Base-by-base conservation (phyloP, 92 coral and sea anemone genomes). In the Epizoanthus scotinus region DNA sequence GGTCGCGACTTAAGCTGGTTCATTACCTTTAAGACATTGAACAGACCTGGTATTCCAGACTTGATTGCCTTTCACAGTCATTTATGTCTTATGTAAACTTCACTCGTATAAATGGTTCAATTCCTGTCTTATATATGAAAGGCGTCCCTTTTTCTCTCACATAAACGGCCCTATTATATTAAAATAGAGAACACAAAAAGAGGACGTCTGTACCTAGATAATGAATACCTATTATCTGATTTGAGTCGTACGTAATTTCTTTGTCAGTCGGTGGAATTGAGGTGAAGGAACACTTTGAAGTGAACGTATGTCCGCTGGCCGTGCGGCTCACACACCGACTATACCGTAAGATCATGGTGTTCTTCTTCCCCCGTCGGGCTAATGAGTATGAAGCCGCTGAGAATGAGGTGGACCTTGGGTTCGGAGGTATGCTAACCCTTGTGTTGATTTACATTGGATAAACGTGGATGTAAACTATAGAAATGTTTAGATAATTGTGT, bases 301-400 rank as follows among this genome's bases (percentile, higher is more conserved):
- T 96, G 53, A 96, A 96, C 89, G 92, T 96, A n/a, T 96, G 99
- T 84, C 99, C 99, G 73, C 89, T 96, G 85, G 86, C 94, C 52
- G 99, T 96, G 12, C 91, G 93, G 18, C 89, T 96, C 40, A 91
- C 99, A 7, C 77, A 93, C 73, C 91, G 94, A 61, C 77, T 96
- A 81, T 96, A 90, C 85, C 88, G 87, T 60, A 87, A 93, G 74
- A 87, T 93, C 73, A 96, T 96, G 99, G 94, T 82, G 56, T 96
- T 91, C 77, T 96, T 96, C 91, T 96, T 96, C 59, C 99, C 99
- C 24, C 94, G 90, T 52, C 94, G 99, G 44, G 99, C 94, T 34
- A 86, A 89, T 60, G 98, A 94, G 82, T 94, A 94, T 56, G 97
- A 90, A 74, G 83, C 67, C 6, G 88, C 88, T 25, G 97, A 94